Conservation (phyloP, 2,797 vertebrate species). For the Crocodylus rhombifer region DNA sequence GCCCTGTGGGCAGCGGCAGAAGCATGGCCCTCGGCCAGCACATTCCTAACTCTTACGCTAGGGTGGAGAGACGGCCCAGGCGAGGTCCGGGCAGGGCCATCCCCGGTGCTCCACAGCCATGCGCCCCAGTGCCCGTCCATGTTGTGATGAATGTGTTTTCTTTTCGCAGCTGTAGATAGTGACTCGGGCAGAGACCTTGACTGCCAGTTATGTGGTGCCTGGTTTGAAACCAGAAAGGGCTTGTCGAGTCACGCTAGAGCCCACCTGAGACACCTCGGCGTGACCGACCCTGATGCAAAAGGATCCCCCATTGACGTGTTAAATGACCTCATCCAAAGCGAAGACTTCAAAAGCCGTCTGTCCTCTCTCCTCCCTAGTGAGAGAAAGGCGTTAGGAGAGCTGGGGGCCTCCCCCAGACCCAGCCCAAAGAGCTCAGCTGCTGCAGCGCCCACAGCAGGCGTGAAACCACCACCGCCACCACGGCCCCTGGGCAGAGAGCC, state of each 20-base stretch:
- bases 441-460: constrained; percentile 77
- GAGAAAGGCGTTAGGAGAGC: constrained; percentile 77
- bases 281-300: constrained; percentile 93
- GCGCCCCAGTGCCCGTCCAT: not conserved
- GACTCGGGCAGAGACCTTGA: constrained; percentile 92
- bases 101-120: constrained; percentile 10
- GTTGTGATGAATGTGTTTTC: constrained; percentile 71
- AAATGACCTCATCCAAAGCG: constrained; percentile 90
- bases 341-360: constrained; percentile 90
- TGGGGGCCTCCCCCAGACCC: constrained; percentile 73
- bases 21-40: constrained; percentile 23
- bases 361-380: constrained; percentile 77
- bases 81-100: not conserved
- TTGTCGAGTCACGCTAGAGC: constrained; percentile 93
- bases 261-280: constrained; percentile 93
- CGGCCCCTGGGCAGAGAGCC: constrained; percentile 68
- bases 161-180: constrained; percentile 88
- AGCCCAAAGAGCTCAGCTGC: constrained; percentile 43
- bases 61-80: not conserved
- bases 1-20: not conserved
- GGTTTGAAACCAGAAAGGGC: constrained; percentile 96
- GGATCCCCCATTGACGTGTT: constrained; percentile 93
- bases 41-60: not conserved
- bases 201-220: constrained; percentile 93
- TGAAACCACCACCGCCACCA: constrained; percentile 26